Conservation (phyloP, 2,113 vertebrate genomes). For the Tursiops truncatus region DNA sequence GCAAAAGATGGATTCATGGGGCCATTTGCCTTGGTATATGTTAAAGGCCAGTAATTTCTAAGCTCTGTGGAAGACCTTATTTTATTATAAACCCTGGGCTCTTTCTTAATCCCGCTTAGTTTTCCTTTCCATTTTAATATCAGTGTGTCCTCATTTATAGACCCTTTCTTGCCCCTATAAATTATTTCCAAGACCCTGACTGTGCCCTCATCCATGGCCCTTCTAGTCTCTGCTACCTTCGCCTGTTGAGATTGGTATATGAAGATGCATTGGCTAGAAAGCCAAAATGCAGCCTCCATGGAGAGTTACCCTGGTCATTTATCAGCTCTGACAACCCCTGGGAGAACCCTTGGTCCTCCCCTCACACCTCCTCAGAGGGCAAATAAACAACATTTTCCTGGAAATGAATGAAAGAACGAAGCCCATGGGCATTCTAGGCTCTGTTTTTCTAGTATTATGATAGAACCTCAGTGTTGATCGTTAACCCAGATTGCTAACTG, state of each 20-base stretch:
- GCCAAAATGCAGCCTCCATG: background rate
- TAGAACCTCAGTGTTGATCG: background rate
- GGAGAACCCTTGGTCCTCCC: background rate
- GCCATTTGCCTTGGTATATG: conserved; percentile 83
- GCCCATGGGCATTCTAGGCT: background rate
- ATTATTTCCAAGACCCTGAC: background rate
- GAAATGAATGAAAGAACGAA: conserved; percentile 42
- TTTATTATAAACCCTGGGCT: conserved; percentile 20
- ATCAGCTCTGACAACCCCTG: background rate
- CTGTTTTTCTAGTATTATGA: background rate
- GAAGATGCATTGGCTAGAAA: background rate
- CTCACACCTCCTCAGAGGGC: background rate
- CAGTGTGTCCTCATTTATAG: background rate
- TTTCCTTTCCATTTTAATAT: conserved; percentile 22
- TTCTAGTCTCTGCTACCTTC: background rate
- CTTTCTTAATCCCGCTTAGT: background rate
- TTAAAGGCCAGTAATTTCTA: conserved; percentile 64
- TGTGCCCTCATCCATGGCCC: background rate
- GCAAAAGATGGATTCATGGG: conserved; percentile 79
- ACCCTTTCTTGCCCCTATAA: background rate
- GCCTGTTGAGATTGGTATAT: background rate
- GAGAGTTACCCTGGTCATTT: background rate
- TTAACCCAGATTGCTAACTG: background rate
- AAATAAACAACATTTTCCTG: conserved; percentile 51
- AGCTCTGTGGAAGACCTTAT: conserved; percentile 26